Conservation (phyloP, 1,140 invertebrate genomes). For the Bicyclus anynana region DNA sequence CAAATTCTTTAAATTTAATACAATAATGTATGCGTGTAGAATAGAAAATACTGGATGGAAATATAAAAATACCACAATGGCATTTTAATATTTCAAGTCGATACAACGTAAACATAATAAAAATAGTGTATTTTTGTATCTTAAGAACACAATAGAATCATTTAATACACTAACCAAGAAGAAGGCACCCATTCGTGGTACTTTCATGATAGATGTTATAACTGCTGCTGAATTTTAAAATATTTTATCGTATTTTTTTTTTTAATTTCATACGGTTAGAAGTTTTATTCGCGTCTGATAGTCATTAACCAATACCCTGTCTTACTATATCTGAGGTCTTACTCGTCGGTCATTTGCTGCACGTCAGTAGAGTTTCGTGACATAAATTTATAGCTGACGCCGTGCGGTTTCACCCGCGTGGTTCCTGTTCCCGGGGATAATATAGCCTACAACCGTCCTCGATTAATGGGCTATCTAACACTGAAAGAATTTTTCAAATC, state of each 20-base stretch:
- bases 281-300: background rate
- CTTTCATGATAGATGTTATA: background rate
- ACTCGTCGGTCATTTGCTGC: too few species aligned
- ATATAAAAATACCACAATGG: too few species aligned
- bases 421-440: too few species aligned
- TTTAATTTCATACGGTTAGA: background rate
- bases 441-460: too few species aligned
- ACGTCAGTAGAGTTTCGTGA: too few species aligned
- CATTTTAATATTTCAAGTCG: background rate
- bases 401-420: too few species aligned
- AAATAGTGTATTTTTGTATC: background rate
- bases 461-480: too few species aligned
- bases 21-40: too few species aligned
- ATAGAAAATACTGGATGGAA: too few species aligned
- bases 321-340: too few species aligned
- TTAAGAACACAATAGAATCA: background rate
- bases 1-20: background rate
- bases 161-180: background rate
- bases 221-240: constrained; percentile 4
- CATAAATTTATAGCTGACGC: too few species aligned
- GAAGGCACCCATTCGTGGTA: background rate
- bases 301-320: background rate
- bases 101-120: constrained; percentile 6
- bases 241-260: background rate
- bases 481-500: too few species aligned